These are phyloP conservation scores for Diplosoma virens DNA, from an alignment of 23 tunicate species.

Conservation along the genomic window DNA sequence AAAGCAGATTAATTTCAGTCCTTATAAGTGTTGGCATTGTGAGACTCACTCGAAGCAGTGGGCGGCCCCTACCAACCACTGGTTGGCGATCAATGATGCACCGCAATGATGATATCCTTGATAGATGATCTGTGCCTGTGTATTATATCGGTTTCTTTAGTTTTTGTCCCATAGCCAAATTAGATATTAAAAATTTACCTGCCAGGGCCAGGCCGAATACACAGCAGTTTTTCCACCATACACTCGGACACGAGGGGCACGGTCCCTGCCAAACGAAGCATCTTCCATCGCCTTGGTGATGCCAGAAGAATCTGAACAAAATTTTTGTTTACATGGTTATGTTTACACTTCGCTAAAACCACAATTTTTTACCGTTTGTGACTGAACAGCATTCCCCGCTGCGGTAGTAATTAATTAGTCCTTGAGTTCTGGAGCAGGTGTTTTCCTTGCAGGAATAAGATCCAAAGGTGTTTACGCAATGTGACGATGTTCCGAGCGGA, in stretches of 20 bases:
- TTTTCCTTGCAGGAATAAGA: conserved; percentile 44
- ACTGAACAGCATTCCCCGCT: conserved; percentile 39
- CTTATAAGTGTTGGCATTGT: not conserved
- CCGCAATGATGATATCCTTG: conserved; percentile 33
- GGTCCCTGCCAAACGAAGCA: not conserved
- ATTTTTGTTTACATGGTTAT: not conserved
- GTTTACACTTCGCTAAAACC: not conserved
- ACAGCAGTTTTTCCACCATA: conserved; percentile 26
- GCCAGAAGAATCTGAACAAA: conserved; percentile 32
- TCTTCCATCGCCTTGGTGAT: conserved; percentile 16
- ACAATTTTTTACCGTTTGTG: conserved; percentile 12
- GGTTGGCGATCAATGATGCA: conserved; percentile 26
- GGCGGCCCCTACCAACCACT: conserved; percentile 35
- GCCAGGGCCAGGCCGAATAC: conserved; percentile 52
- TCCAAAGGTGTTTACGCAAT: conserved; percentile 47
- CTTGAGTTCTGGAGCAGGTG: conserved; percentile 9
- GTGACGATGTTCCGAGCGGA: not conserved
- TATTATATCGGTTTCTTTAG: not conserved
- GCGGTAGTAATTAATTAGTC: conserved; percentile 40
- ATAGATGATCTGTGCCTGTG: conserved; percentile 12
- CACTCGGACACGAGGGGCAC: conserved; percentile 13
- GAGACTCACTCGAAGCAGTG: conserved; percentile 46
- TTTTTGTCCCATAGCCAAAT: not conserved
- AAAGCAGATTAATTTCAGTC: too few relatives aligned
- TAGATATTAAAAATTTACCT: not conserved